A percentile compares a stretch with the other conserved stretches of the same genome.
phyloP scores from a whole-genome alignment of 1,140 invertebrate species.

The Neotoxoptera formosana region DNA sequence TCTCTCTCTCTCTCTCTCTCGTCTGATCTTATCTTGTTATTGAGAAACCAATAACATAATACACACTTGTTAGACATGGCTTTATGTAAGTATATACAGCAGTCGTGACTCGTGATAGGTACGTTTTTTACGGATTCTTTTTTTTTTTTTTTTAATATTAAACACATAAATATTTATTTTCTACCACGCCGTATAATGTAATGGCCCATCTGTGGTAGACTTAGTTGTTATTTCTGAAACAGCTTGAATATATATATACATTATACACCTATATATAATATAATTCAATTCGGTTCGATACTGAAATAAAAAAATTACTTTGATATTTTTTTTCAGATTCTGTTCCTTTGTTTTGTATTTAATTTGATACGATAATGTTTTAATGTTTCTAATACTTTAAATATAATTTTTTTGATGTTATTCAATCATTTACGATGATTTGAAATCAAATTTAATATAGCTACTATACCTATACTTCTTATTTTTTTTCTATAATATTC shows the following conservation, averaged over 20 bases:
- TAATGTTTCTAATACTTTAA: neutral
- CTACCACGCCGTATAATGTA: neutral
- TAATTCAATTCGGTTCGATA: neutral
- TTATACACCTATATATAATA: no score
- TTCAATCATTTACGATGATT: neutral
- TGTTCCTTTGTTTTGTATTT: neutral
- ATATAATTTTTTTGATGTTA: neutral
- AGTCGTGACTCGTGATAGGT: neutral
- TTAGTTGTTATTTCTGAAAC: neutral
- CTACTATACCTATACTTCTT: neutral
- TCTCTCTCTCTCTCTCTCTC: neutral
- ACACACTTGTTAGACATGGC: conserved; percentile 19
- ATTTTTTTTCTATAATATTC: neutral
- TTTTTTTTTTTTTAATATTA: conserved; percentile 25
- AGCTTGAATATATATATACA: neutral
- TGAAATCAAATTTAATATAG: no score
- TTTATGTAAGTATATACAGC: neutral
- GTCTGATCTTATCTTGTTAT: conserved; percentile 35
- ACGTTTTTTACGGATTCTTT: neutral
- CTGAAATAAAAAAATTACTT: neutral
- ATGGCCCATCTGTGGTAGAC: neutral
- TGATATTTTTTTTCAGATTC: neutral
- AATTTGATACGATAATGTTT: neutral
- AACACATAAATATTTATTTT: conserved; percentile 35
- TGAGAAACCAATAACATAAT: conserved; percentile 28